A percentile compares a stretch with the other conserved stretches of the same genome.
Conservation (phyloP, 2,888 invertebrate species). For the Trachelus stipa region DNA sequence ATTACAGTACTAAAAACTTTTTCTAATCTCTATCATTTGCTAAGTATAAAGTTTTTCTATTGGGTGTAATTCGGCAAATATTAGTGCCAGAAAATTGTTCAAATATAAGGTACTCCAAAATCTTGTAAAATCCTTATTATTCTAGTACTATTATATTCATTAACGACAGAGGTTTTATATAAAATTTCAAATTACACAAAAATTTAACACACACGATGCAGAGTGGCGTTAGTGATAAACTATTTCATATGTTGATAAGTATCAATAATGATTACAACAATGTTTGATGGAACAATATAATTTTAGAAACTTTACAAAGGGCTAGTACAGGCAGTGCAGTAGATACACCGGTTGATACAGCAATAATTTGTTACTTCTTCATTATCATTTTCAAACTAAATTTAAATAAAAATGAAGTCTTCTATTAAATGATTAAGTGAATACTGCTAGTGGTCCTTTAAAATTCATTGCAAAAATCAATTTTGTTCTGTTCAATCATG, state of each 20-base stretch:
- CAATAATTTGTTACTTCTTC: background rate
- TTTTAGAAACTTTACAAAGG: constrained; percentile 26
- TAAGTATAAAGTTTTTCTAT: background rate
- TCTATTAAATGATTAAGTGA: background rate
- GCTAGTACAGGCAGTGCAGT: constrained; percentile 9
- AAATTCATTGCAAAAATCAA: background rate
- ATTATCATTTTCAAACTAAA: background rate
- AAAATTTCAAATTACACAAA: background rate
- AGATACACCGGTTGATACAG: background rate
- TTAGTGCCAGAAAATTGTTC: background rate
- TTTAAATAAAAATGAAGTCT: background rate
- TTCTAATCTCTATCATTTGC: background rate
- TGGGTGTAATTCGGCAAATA: background rate
- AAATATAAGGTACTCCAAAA: background rate
- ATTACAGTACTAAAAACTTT: background rate
- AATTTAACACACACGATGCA: background rate
- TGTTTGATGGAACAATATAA: constrained; percentile 16
- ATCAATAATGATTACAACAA: background rate
- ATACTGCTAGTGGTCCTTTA: background rate
- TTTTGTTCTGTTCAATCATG: background rate
- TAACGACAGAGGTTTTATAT: background rate
- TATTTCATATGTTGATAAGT: background rate
- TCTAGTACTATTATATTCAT: background rate
- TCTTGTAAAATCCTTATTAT: background rate
- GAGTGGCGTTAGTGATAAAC: background rate